These are phyloP conservation scores for Noctua comes DNA, from an alignment of 2,888 invertebrate genomes.

Conservation along the genomic window DNA sequence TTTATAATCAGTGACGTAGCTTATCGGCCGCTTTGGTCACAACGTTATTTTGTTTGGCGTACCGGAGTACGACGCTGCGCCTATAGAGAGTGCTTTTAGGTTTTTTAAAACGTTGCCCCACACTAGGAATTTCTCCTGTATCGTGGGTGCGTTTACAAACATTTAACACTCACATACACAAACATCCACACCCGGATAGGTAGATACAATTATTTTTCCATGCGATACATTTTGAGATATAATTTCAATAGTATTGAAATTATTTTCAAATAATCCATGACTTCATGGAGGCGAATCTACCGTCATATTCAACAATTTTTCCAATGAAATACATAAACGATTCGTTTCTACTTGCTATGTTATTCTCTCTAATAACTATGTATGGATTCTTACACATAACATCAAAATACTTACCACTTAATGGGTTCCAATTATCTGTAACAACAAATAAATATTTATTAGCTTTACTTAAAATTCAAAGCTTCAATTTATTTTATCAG, in stretches of 20 bases:
- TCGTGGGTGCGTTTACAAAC: no score
- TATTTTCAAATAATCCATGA: background rate
- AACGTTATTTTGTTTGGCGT: no score
- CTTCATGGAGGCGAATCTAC: background rate
- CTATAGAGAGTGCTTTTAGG: no score
- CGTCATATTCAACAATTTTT: background rate
- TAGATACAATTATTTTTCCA: no score
- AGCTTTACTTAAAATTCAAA: background rate
- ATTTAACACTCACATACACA: no score
- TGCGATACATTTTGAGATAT: no score
- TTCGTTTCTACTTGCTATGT: background rate
- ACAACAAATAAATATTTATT: background rate
- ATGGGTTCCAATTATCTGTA: background rate
- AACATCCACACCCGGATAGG: no score
- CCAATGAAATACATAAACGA: background rate
- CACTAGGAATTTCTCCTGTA: background rate
- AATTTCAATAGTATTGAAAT: background rate
- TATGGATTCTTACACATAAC: background rate
- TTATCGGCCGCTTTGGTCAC: no score
- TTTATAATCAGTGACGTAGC: no score
- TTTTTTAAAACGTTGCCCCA: no score
- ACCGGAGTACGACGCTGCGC: no score
- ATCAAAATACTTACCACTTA: background rate
- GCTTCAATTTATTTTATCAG: background rate
- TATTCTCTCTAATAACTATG: no score